These are phyloP conservation scores for Drosophila mimetica DNA, from an alignment of 2,888 invertebrate species.

Conservation along the genomic window DNA sequence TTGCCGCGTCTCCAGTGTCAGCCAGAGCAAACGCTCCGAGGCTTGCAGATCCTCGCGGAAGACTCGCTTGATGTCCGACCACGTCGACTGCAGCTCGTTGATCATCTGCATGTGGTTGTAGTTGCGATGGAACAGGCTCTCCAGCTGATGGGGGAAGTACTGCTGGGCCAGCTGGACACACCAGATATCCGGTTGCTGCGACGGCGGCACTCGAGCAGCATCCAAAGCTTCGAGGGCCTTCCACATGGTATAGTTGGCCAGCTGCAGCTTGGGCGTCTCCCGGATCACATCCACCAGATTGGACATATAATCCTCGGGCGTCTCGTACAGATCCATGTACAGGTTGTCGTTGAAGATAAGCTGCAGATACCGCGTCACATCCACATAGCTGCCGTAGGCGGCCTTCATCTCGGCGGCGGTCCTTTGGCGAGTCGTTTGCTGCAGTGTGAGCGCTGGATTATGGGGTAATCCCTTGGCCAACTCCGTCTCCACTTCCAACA, in stretches of 20 bases:
- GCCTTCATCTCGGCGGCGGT: conserved; percentile 71
- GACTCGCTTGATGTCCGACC: conserved; percentile 77
- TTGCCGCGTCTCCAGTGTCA: conserved; percentile 72
- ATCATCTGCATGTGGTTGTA: conserved; percentile 78
- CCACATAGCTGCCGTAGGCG: conserved; percentile 79
- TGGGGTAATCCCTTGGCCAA: conserved; percentile 80
- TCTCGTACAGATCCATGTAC: conserved; percentile 77
- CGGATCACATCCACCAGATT: conserved; percentile 78
- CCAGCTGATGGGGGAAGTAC: conserved; percentile 80
- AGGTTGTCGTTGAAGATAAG: conserved; percentile 79
- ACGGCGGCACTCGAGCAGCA: conserved; percentile 56
- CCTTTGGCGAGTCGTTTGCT: conserved; percentile 75
- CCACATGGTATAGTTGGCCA: conserved; percentile 84
- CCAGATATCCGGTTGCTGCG: conserved; percentile 64
- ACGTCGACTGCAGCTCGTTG: conserved; percentile 80
- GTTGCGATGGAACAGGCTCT: conserved; percentile 79
- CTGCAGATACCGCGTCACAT: conserved; percentile 79
- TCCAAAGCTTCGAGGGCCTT: conserved; percentile 76
- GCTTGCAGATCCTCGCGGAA: conserved; percentile 77
- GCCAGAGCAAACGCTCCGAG: conserved; percentile 73
- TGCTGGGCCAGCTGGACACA: conserved; percentile 75
- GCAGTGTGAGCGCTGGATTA: conserved; percentile 67
- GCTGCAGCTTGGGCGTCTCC: conserved; percentile 74
- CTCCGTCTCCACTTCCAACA: conserved; percentile 74
- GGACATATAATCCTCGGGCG: conserved; percentile 77